These are phyloP conservation scores for Amazona finschi DNA, from an alignment of 2,797 vertebrate species.

Conservation along the genomic window DNA sequence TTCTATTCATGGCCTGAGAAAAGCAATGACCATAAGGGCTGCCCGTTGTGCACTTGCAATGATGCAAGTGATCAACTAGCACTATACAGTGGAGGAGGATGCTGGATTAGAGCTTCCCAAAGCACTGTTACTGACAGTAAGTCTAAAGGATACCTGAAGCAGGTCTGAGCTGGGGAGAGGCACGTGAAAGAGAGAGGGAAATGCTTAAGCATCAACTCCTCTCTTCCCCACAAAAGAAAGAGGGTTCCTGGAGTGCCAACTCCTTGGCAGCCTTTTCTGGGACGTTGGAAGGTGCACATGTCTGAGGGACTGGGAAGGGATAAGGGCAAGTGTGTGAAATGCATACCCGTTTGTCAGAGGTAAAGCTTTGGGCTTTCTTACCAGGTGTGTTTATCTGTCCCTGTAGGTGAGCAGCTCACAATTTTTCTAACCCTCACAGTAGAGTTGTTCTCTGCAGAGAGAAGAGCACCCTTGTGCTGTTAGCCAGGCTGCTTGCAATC, in stretches of 20 bases:
- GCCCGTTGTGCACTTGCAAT: not conserved
- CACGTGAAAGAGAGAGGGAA: not conserved
- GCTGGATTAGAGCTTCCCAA: not conserved
- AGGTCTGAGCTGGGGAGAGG: not conserved
- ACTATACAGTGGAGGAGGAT: rapidly evolving
- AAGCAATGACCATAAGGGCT: not conserved
- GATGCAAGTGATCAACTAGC: rapidly evolving
- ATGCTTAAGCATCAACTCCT: rapidly evolving
- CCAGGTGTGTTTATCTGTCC: not conserved
- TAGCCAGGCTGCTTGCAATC: not conserved
- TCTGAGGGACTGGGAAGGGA: not conserved
- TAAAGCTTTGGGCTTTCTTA: not conserved
- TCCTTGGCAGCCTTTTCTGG: rapidly evolving
- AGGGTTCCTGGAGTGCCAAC: not conserved
- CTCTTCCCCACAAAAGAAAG: not conserved
- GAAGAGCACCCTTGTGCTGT: not conserved
- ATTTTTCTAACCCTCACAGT: not conserved
- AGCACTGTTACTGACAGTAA: not conserved
- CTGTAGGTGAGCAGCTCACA: not conserved
- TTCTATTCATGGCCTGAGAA: not conserved
- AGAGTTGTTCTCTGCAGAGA: not conserved
- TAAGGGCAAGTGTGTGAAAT: not conserved
- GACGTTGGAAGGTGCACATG: rapidly evolving
- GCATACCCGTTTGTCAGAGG: not conserved
- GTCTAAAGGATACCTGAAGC: not conserved